A percentile compares a stretch with the other conserved stretches of the same genome.
Conservation (phyloP, 53 echinoderm and acorn worm genomes). For the Echinometra lucunter region DNA sequence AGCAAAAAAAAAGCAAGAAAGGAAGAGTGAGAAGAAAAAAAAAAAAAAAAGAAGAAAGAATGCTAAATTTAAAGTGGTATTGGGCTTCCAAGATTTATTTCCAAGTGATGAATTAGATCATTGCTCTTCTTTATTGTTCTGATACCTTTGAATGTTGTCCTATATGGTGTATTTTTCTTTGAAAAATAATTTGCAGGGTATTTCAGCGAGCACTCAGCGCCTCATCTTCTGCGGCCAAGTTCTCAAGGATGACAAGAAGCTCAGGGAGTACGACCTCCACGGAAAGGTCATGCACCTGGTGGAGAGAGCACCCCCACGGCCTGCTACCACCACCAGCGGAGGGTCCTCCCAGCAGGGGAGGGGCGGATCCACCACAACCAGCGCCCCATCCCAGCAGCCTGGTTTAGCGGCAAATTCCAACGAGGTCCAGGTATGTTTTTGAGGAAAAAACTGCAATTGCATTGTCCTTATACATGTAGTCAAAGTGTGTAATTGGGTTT, state of each 20-base stretch:
- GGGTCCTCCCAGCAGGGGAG: conserved; percentile 33
- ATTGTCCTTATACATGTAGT: too few relatives aligned
- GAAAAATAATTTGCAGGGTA: conserved; percentile 70
- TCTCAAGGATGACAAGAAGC: conserved; percentile 92
- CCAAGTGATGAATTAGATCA: too few relatives aligned
- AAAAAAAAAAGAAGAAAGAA: too few relatives aligned
- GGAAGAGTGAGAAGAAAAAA: too few relatives aligned
- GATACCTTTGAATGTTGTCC: not conserved
- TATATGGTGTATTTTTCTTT: not conserved
- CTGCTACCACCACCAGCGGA: conserved; percentile 56
- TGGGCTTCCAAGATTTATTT: too few relatives aligned
- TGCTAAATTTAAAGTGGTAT: too few relatives aligned
- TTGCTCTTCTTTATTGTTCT: too few relatives aligned
- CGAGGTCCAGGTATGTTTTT: conserved; percentile 34
- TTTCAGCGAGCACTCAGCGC: conserved; percentile 86
- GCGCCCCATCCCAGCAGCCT: conserved; percentile 50
- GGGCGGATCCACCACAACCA: conserved; percentile 18
- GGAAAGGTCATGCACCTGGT: conserved; percentile 95
- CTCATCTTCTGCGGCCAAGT: conserved; percentile 94
- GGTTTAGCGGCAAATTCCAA: conserved; percentile 26
- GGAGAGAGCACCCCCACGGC: conserved; percentile 90
- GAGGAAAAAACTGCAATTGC: too few relatives aligned
- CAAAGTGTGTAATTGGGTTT: too few relatives aligned
- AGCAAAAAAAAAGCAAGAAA: too few relatives aligned
- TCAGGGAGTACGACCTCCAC: conserved; percentile 88